Conservation (phyloP, 1,140 invertebrate genomes). For the Diorhabda elongata region DNA sequence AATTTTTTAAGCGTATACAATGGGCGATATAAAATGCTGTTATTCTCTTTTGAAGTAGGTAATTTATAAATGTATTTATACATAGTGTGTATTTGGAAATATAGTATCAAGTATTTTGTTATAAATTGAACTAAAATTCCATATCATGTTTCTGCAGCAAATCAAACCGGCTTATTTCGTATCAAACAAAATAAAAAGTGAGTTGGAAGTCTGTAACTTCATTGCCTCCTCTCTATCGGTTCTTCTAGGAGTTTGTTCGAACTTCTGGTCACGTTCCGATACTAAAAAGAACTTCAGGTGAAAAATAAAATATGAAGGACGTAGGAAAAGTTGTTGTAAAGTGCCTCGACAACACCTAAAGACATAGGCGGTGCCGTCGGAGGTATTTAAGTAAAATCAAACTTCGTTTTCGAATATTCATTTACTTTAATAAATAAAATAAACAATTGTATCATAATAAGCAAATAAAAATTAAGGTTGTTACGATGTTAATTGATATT, state of each 20-base stretch:
- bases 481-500: too few species aligned
- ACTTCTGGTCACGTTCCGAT: conserved; percentile 30
- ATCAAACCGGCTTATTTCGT: conserved; percentile 22
- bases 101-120: too few species aligned
- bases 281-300: conserved; percentile 30
- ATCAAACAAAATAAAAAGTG: conserved; percentile 22
- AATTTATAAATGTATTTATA: too few species aligned
- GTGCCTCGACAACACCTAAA: conserved; percentile 23
- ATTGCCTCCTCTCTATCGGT: conserved; percentile 8
- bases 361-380: neutral
- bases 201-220: conserved; percentile 11
- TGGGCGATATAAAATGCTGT: too few species aligned
- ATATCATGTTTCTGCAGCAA: conserved; percentile 18
- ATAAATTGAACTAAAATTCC: neutral
- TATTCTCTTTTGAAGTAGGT: too few species aligned
- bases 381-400: neutral
- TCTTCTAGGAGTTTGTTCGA: conserved; percentile 17
- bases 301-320: conserved; percentile 32
- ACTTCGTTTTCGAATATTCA: too few species aligned
- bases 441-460: too few species aligned
- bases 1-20: too few species aligned
- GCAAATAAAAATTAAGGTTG: too few species aligned
- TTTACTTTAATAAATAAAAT: too few species aligned
- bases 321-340: conserved; percentile 26
- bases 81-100: too few species aligned